These are phyloP conservation scores for Drosophila pruinosa DNA, from an alignment of 1,140 invertebrate species.

Conservation along the genomic window DNA sequence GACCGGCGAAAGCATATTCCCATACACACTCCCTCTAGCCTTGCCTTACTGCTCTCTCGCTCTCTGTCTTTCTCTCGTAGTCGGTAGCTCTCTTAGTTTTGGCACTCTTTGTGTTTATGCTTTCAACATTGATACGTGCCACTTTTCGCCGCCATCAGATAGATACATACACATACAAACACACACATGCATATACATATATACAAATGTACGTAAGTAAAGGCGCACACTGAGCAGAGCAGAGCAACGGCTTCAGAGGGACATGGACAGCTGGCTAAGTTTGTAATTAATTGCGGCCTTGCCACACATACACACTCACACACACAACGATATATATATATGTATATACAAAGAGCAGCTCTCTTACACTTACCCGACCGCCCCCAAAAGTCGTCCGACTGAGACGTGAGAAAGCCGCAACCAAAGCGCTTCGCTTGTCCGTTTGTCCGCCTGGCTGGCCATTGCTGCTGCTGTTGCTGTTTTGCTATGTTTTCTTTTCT, in stretches of 20 bases:
- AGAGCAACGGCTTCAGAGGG: conserved; percentile 10
- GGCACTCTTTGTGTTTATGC: conserved; percentile 62
- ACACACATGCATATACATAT: conserved; percentile 1
- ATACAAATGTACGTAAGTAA: no score
- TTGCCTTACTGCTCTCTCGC: not conserved
- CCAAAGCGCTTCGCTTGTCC: conserved; percentile 19
- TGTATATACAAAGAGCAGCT: not conserved
- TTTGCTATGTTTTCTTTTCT: conserved; percentile 32
- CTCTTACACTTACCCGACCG: not conserved
- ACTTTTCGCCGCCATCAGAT: conserved; percentile 52
- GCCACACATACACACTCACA: conserved; percentile 38
- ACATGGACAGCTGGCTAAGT: conserved; percentile 69
- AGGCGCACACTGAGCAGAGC: not conserved
- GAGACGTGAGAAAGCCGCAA: conserved; percentile 42
- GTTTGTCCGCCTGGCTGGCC: conserved; percentile 20
- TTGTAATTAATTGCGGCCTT: conserved; percentile 80
- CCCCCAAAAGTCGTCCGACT: not conserved
- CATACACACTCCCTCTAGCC: conserved; percentile 1
- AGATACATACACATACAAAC: conserved; percentile 34
- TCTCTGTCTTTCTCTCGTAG: conserved; percentile 7
- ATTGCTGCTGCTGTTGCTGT: no score
- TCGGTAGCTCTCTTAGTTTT: conserved; percentile 20
- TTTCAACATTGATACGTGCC: conserved; percentile 78
- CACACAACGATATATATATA: not conserved
- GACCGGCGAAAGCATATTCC: conserved; percentile 45